Evolutionary conservation across 2,888 invertebrate genomes (phyloP).

Genomic region (Agrochola circellaris): DNA sequence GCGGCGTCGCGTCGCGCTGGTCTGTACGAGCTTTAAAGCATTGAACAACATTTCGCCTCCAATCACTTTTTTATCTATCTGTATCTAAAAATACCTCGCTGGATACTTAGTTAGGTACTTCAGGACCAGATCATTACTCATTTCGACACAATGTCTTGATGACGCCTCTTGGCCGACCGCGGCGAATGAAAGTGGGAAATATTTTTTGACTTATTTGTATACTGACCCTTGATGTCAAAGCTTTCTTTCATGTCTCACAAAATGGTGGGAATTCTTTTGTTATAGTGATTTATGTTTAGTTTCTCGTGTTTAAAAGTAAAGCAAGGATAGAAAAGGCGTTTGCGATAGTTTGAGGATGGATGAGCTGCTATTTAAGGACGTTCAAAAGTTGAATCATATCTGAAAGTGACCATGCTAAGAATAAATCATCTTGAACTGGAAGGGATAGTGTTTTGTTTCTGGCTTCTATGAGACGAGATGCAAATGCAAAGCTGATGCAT

Average conservation of each 20-base stretch:
- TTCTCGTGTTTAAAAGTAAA: conserved; percentile 30
- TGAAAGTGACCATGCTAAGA: background rate
- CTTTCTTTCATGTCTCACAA: conserved; percentile 50
- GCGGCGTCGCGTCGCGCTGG: no score
- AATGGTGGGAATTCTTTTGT: conserved; percentile 53
- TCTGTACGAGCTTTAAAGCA: no score
- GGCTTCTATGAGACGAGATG: no score
- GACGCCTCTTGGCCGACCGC: conserved; percentile 28
- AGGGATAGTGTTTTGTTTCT: no score
- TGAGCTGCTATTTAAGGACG: conserved; percentile 1
- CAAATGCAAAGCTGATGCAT: no score
- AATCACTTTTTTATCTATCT: conserved; percentile 36
- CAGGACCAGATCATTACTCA: conserved; percentile 52
- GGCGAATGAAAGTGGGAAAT: conserved; percentile 50
- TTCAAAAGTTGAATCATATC: background rate
- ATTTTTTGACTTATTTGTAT: conserved; percentile 62
- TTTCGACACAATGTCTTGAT: conserved; percentile 56
- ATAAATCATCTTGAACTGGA: background rate
- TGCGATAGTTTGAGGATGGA: conserved; percentile 20
- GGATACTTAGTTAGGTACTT: conserved; percentile 25
- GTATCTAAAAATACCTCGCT: conserved; percentile 45
- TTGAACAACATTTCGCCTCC: background rate
- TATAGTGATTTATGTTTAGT: conserved; percentile 48
- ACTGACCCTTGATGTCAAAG: conserved; percentile 57
- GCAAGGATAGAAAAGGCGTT: conserved; percentile 36